Evolutionary conservation across 2,113 vertebrate species (phyloP).

Genomic region (Antechinus stuartii): DNA sequence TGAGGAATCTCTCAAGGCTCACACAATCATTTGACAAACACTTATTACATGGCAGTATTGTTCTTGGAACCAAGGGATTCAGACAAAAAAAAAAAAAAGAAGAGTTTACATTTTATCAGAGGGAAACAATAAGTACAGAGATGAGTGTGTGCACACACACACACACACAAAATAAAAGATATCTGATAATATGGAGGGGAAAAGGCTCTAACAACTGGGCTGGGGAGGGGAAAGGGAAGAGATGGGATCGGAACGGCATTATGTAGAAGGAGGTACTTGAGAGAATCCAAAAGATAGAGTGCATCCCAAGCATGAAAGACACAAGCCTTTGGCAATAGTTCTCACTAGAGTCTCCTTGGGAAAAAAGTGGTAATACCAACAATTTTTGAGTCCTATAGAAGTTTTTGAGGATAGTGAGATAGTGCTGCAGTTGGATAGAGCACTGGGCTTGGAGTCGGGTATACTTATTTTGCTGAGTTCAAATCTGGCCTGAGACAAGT

Average conservation of each 20-base stretch:
- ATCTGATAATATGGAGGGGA: background rate
- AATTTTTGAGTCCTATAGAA: too few species aligned
- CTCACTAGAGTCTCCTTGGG: too few species aligned
- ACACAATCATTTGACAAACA: background rate
- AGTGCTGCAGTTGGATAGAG: background rate
- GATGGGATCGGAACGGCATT: background rate
- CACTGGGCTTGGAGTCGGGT: background rate
- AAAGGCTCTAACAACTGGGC: background rate
- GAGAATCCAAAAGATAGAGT: too few species aligned
- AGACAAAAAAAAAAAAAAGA: background rate
- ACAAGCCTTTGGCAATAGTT: too few species aligned
- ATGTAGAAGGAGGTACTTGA: background rate
- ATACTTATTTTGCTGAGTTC: background rate
- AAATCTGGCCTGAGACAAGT: background rate
- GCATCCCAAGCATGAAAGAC: too few species aligned
- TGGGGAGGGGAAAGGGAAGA: background rate
- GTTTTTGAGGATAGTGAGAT: background rate
- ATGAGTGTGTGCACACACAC: background rate
- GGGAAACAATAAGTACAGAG: background rate
- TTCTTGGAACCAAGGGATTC: background rate
- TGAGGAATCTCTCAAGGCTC: constrained; percentile 37
- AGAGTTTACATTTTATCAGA: background rate
- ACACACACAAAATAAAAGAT: background rate
- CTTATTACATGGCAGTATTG: background rate
- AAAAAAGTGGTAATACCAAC: too few species aligned